phyloP scores from a whole-genome alignment of 1,140 invertebrate species.

The Pachyrhynchus sulphureomaculatus region DNA sequence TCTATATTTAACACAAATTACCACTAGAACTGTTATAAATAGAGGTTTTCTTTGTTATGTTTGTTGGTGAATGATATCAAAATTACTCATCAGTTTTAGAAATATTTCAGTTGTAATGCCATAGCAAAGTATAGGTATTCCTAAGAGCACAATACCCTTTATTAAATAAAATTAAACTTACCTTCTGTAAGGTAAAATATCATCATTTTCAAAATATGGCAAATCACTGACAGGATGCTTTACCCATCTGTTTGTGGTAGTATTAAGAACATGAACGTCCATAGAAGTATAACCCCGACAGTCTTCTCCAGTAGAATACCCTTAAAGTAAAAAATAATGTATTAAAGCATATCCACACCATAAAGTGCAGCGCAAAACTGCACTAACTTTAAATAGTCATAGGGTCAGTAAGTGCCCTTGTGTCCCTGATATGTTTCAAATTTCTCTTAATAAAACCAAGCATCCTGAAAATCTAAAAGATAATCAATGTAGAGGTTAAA shows the following conservation, averaged over 20 bases:
- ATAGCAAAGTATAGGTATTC: not conserved
- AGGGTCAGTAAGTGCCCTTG: too few relatives aligned
- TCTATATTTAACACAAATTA: too few relatives aligned
- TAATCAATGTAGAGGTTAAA: too few relatives aligned
- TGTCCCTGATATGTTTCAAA: too few relatives aligned
- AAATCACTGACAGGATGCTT: constrained; percentile 54
- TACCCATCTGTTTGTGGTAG: constrained; percentile 64
- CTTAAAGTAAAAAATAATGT: constrained; percentile 2
- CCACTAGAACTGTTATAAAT: too few relatives aligned
- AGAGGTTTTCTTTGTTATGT: too few relatives aligned
- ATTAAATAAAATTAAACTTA: not conserved
- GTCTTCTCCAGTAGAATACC: constrained; percentile 81
- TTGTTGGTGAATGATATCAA: not conserved
- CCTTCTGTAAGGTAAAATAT: constrained; percentile 48
- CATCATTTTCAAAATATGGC: constrained; percentile 50
- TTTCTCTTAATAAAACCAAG: too few relatives aligned
- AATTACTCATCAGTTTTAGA: not conserved
- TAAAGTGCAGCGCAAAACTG: too few relatives aligned
- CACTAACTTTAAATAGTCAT: too few relatives aligned
- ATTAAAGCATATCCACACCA: too few relatives aligned
- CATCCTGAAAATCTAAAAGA: too few relatives aligned
- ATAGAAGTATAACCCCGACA: constrained; percentile 72
- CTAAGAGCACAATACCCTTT: not conserved
- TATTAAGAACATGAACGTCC: constrained; percentile 86
- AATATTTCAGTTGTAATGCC: too few relatives aligned